Percentiles rank a stretch among this genome's conserved stretches.
These are phyloP conservation scores for Cheumatopsyche charites DNA, from an alignment of 1,140 invertebrate species.

Conservation along the genomic window DNA sequence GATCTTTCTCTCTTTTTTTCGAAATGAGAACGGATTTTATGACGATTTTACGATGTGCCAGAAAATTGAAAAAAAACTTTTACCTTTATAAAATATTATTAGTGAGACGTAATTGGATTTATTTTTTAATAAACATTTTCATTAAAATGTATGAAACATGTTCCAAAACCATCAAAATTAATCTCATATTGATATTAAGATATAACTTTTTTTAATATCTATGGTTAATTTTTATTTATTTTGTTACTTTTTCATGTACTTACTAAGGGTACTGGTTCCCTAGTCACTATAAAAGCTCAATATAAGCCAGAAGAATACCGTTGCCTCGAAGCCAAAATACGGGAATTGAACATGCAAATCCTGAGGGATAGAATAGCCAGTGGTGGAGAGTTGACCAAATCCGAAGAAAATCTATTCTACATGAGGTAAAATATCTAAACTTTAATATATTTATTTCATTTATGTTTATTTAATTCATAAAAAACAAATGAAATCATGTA, in stretches of 20 bases:
- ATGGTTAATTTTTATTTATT: neutral
- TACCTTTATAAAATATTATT: neutral
- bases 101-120: neutral
- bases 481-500: neutral
- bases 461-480: neutral
- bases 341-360: slow-evolving; percentile 78
- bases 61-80: slow-evolving; percentile 8
- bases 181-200: too few relatives aligned
- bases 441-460: neutral
- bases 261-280: slow-evolving; percentile 75
- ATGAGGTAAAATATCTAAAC: slow-evolving; percentile 34
- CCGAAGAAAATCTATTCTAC: slow-evolving; percentile 46
- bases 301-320: slow-evolving; percentile 99
- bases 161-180: neutral
- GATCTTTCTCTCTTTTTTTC: neutral
- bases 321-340: slow-evolving; percentile 96
- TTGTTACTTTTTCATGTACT: slow-evolving; percentile 30
- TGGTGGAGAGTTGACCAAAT: slow-evolving; percentile 46
- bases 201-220: too few relatives aligned
- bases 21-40: neutral
- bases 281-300: slow-evolving; percentile 92
- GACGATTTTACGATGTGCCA: slow-evolving; percentile 3
- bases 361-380: slow-evolving; percentile 44
- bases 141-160: neutral
- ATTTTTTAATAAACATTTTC: too few relatives aligned